Base-by-base conservation (phyloP, 2,113 vertebrate species). In the Centrocercus urophasianus region DNA sequence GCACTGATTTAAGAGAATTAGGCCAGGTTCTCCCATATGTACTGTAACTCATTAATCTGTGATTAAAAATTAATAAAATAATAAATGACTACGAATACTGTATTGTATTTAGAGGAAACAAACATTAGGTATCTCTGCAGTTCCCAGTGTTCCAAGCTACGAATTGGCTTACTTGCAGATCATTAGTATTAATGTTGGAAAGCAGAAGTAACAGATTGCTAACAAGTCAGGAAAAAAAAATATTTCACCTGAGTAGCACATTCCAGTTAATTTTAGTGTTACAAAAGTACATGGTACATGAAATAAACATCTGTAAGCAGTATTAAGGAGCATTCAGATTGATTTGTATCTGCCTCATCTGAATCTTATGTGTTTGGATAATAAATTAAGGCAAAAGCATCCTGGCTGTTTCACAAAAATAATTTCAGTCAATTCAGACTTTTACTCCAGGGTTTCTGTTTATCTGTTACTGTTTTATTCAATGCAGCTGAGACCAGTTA, bases 401-500 rank as follows among this genome's bases (percentile, higher is more conserved):
- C 47, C 70, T 87, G 42, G 24, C 74, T 86, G 32, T 61, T 13
- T 70, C 50, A 47, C 43, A 87, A 14, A 87, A 92, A 30, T 71
- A 70, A 56, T 50, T 87, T 52, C 32, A 88, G 32, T 64, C 36
- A 60, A 64, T 91, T 91, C 19, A 43, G 40, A 32, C 71, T 13
- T 38, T 38, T 74, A 24, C 20, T 57, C 20, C 15, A 74, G 25
- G 6, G 22, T 80, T 36, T 93, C 60, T 86, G 40, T 10, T 91
- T 86, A 70, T 92, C 50, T 90, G 2, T 27, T 93, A 42, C 57
- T 19, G 12, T 86, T 89, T 80, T 73, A 32, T 83, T 91, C 13
- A 22, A 14, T 61, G 34, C 86, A 90, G 67, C 75, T 92, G 83
- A 61, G 38, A 69, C 12, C n/a, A 40, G 8, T 88, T 88, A 65